Percentiles rank a stretch among this genome's conserved stretches.
Conservation (phyloP, 2,113 vertebrate genomes). For the Oryzias javanicus region DNA sequence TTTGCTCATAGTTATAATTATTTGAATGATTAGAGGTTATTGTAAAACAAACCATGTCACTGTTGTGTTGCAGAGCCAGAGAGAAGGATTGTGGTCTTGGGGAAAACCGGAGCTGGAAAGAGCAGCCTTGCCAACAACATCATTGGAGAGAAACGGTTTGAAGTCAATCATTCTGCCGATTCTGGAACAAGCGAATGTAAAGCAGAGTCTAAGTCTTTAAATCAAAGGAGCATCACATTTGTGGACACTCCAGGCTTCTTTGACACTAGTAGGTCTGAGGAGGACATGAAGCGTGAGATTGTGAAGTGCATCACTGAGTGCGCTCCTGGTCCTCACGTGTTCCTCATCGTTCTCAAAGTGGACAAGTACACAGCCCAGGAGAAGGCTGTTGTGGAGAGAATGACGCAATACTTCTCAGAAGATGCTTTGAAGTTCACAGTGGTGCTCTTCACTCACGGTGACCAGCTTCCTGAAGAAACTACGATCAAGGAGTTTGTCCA, state of each 20-base stretch:
- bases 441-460: conserved; percentile 38
- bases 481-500: conserved; percentile 4
- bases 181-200: conserved; percentile 18
- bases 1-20: too few relatives aligned
- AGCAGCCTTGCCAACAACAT: conserved; percentile 38
- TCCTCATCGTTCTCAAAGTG: conserved; percentile 36
- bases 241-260: conserved; percentile 47
- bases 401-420: rapidly evolving
- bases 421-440: background rate
- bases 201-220: rapidly evolving
- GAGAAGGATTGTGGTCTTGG: too few relatives aligned
- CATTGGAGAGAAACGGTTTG: background rate
- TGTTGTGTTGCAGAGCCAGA: too few relatives aligned
- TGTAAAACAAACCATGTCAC: too few relatives aligned
- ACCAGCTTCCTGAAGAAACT: conserved; percentile 10
- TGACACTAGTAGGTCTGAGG: rapidly evolving
- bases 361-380: conserved; percentile 5
- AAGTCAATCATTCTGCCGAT: rapidly evolving
- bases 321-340: conserved; percentile 35
- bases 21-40: too few relatives aligned
- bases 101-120: conserved; percentile 50
- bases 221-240: background rate
- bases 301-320: background rate
- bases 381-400: rapidly evolving
- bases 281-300: background rate